Evolutionary conservation across 2,797 vertebrate species (phyloP), one percentile per base, ranked within the genome.

Genomic region (Ciconia nigra): DNA sequence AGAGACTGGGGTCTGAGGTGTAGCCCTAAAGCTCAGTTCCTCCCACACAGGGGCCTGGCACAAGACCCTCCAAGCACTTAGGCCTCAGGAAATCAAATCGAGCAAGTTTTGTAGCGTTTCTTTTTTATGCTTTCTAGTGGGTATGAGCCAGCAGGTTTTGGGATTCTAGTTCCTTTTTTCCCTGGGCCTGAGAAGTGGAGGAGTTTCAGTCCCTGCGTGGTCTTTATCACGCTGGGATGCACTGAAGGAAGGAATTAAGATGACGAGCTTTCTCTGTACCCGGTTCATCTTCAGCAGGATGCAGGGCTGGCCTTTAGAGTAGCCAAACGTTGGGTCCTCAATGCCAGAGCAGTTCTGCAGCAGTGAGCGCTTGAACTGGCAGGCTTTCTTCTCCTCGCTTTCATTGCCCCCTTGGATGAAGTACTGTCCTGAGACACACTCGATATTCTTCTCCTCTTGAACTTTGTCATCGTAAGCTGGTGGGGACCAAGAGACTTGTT

Each of bases 221-320:
- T 44, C 41, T 77, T 84, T 52, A 6, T n/a, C 28, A 42, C 20
- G 18, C 41, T 49, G 63, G 55, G 31, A 29, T 28, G 67, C 35
- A 37, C 28, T 22, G 73, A 76, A 67, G 42, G 51, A 89, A 51
- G 39, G 55, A 74, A 35, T 8, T 39, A 22, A 47, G 66, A n/a
- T 0, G 2, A 42, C 4, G 1, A 4, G 21, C 15, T 87, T 59
- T 55, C 33, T 76, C 89, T 98, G 98, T 98, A 99, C 99, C 98
- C 99, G 96, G 97, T 99, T 99, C 99, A 99, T 99, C 98, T 99
- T 99, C 69, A 99, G 98, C 78, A 99, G 97, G 96, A 99, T 96
- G 95, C 99, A 99, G 81, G 99, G 99, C 96, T 98, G 99, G 96
- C 99, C 99, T 93, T 97, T 97, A 42, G 99, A 99, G 96, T 99